Percentiles rank a stretch among this genome's conserved stretches.
Evolutionary conservation across 37 sponge, comb jelly and placozoan species (phyloP).

Genomic region (Lycopodina hypogea): DNA sequence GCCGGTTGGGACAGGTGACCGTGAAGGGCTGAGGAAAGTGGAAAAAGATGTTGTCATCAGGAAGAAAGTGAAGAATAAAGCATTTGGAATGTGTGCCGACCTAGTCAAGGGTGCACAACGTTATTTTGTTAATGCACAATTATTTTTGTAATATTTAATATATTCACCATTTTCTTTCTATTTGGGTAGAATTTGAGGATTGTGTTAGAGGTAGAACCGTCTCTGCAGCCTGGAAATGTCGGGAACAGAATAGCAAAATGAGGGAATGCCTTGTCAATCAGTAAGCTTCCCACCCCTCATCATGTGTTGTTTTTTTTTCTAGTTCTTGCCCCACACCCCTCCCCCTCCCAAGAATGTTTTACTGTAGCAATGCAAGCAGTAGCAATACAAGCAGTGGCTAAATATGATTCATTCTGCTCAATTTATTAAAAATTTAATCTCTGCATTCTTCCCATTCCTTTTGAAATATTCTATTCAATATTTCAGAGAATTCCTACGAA

Average conservation of each 20-base stretch:
- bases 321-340: too few species aligned
- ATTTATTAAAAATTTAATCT: too few species aligned
- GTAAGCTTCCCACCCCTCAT: constrained; percentile 37
- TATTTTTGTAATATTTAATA: not conserved
- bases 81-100: constrained; percentile 60
- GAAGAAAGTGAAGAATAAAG: constrained; percentile 70
- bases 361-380: too few species aligned
- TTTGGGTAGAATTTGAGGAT: constrained; percentile 69
- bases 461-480: too few species aligned
- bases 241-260: constrained; percentile 59
- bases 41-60: constrained; percentile 84
- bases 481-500: too few species aligned
- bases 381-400: too few species aligned
- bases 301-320: not conserved
- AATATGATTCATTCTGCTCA: too few species aligned
- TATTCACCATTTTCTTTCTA: too few species aligned
- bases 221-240: constrained; percentile 68
- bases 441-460: too few species aligned
- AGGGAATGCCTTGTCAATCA: constrained; percentile 43
- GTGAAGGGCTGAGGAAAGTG: constrained; percentile 59
- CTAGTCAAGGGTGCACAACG: constrained; percentile 61
- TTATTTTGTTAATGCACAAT: not conserved
- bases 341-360: too few species aligned
- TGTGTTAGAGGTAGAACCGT: constrained; percentile 75
- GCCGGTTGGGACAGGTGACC: constrained; percentile 4